Conservation (phyloP, 2,797 vertebrate species). For the Sebastiscus tertius region DNA sequence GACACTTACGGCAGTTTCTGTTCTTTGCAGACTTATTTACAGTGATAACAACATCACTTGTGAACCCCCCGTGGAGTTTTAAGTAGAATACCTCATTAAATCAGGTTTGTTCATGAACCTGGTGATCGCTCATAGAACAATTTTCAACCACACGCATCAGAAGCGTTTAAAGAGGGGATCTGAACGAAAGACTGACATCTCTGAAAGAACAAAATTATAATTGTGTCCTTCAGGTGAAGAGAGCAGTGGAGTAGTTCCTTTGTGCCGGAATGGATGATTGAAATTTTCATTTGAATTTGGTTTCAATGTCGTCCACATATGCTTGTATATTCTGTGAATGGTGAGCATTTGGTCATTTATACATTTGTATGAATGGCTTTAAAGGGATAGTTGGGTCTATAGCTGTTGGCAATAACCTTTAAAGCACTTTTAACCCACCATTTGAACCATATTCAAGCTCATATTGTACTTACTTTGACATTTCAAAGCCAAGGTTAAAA, state of each 20-base stretch:
- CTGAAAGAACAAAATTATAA: conserved; percentile 45
- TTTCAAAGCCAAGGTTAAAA: conserved; percentile 12
- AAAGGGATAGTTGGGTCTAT: not conserved
- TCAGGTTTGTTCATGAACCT: conserved; percentile 48
- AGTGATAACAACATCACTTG: conserved; percentile 18
- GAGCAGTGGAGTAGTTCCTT: not conserved
- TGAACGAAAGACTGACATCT: conserved; percentile 49
- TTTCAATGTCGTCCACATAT: conserved; percentile 11
- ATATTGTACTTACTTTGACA: not conserved
- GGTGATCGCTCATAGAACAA: conserved; percentile 43
- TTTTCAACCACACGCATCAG: conserved; percentile 36
- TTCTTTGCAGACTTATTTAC: conserved; percentile 21
- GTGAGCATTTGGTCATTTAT: conserved; percentile 12
- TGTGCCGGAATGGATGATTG: conserved; percentile 3
- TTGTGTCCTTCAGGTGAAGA: conserved; percentile 50
- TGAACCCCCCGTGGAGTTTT: conserved; percentile 34
- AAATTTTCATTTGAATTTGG: conserved; percentile 33
- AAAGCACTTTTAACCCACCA: not conserved
- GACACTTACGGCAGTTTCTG: conserved; percentile 7
- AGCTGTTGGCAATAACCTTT: not conserved
- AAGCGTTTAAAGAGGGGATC: conserved; percentile 49
- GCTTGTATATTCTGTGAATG: not conserved
- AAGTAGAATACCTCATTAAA: conserved; percentile 62
- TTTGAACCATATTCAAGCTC: conserved; percentile 1
- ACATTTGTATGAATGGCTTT: not conserved